Evolutionary conservation across 2,888 invertebrate genomes (phyloP).

Genomic region (Andrena fulva): DNA sequence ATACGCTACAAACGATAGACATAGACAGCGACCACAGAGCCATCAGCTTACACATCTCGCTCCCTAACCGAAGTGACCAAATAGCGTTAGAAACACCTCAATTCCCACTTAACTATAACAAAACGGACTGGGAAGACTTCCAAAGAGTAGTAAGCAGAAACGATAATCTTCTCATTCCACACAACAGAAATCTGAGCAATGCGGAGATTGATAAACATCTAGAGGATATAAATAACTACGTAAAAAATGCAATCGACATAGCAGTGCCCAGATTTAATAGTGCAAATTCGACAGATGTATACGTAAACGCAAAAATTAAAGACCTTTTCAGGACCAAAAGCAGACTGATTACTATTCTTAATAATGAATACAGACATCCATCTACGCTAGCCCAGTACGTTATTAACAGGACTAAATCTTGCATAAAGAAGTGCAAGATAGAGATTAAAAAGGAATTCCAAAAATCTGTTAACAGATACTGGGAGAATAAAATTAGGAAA

Average conservation of each 20-base stretch:
- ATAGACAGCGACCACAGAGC: background rate
- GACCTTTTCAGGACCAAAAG: background rate
- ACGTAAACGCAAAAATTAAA: background rate
- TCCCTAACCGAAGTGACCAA: background rate
- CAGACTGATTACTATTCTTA: background rate
- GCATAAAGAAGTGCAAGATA: background rate
- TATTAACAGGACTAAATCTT: background rate
- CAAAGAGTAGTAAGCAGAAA: background rate
- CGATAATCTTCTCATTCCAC: background rate
- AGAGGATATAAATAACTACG: background rate
- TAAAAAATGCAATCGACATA: background rate
- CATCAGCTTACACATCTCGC: background rate
- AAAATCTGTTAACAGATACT: background rate
- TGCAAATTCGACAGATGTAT: background rate
- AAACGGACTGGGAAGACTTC: background rate
- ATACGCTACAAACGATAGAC: no score
- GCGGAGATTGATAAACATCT: background rate
- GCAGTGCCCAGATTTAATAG: background rate
- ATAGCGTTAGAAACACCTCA: background rate
- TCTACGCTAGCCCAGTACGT: rapidly evolving
- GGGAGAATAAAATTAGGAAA: background rate
- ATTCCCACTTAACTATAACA: background rate
- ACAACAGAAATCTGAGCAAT: background rate
- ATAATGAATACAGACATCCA: background rate
- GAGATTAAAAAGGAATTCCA: background rate